Conservation (phyloP, 2,113 vertebrate species). For the Colius striatus region DNA sequence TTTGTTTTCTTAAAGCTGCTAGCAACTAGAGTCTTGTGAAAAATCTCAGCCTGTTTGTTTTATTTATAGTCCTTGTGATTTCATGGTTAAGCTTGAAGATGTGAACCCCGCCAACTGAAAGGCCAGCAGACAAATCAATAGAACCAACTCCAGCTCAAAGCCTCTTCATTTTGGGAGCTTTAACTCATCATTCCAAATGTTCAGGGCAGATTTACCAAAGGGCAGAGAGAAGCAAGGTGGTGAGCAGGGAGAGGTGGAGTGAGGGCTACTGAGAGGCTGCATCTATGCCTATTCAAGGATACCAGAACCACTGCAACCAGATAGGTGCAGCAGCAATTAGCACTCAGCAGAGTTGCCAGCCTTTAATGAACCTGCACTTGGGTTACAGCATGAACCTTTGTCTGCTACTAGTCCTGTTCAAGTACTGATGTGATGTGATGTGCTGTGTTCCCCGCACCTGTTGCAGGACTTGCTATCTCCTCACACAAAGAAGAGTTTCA, state of each 20-base stretch:
- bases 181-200: background rate
- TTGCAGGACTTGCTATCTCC: background rate
- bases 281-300: rapidly evolving
- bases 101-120: background rate
- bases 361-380: background rate
- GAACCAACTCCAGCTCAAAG: background rate
- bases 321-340: background rate
- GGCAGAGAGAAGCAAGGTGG: background rate
- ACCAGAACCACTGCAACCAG: background rate
- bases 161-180: background rate
- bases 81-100: constrained; percentile 6
- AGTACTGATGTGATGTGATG: background rate
- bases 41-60: constrained; percentile 9
- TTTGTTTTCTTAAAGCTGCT: background rate
- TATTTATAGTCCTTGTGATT: background rate
- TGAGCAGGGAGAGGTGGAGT: background rate
- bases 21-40: background rate
- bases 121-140: constrained; percentile 6
- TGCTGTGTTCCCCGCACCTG: background rate
- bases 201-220: background rate
- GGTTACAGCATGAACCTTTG: background rate
- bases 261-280: background rate
- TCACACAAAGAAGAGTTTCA: background rate
- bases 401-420: background rate
- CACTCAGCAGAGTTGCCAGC: background rate